These are phyloP conservation scores for Porites divaricata DNA, from an alignment of 92 coral and sea anemone genomes.

Conservation along the genomic window DNA sequence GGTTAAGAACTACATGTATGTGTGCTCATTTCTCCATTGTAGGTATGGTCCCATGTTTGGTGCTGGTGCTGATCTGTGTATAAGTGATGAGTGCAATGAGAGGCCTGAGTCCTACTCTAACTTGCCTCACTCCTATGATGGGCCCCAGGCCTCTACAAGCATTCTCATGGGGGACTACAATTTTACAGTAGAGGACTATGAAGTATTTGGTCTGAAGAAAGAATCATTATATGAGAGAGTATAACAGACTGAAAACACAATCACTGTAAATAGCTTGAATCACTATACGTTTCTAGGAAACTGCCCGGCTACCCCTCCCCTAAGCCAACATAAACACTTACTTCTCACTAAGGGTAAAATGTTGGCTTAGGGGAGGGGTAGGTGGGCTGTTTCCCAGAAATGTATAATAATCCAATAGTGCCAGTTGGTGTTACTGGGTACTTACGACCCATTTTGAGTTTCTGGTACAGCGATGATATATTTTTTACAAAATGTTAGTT, in stretches of 20 bases:
- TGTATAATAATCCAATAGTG: too few species aligned
- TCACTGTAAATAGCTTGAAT: neutral
- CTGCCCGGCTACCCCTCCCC: too few species aligned
- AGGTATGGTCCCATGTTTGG: conserved; percentile 98
- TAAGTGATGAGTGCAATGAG: conserved; percentile 76
- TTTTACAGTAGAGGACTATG: conserved; percentile 88
- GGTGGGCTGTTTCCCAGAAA: too few species aligned
- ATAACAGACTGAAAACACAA: neutral
- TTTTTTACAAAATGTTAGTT: too few species aligned
- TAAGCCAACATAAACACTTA: too few species aligned
- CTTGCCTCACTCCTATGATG: conserved; percentile 93
- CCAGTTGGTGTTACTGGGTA: too few species aligned
- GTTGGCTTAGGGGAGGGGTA: too few species aligned
- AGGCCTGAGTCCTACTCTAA: conserved; percentile 84
- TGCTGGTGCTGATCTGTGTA: conserved; percentile 95
- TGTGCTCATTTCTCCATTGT: neutral
- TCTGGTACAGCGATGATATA: too few species aligned
- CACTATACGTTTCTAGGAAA: too few species aligned
- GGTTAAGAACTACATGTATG: neutral
- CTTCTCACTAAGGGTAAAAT: too few species aligned
- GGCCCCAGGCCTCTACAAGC: conserved; percentile 71
- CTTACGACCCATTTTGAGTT: too few species aligned
- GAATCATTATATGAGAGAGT: conserved; percentile 46
- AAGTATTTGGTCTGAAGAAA: conserved; percentile 77
- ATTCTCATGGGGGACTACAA: conserved; percentile 88